A percentile compares a stretch with the other conserved stretches of the same genome.
phyloP scores from a whole-genome alignment of 1,140 invertebrate genomes.

The Oedothorax gibbosus region DNA sequence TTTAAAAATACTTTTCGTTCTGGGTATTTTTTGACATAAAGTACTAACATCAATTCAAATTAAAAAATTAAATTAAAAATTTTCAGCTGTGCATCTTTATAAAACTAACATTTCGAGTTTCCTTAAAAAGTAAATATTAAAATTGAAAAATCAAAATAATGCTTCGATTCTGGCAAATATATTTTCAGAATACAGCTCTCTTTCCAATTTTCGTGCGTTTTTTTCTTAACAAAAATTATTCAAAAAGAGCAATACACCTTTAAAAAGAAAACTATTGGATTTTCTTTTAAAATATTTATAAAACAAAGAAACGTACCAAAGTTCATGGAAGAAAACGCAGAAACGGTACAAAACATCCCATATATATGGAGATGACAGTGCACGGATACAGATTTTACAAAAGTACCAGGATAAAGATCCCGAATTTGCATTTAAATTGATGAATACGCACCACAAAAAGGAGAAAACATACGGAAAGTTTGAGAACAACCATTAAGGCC shows the following conservation, averaged over 20 bases:
- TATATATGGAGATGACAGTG: conserved; percentile 45
- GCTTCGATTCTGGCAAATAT: no score
- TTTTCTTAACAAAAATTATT: conserved; percentile 19
- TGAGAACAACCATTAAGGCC: background rate
- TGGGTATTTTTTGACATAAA: no score
- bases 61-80: no score
- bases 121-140: no score
- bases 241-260: background rate
- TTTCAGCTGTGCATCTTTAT: no score
- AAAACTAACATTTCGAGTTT: no score
- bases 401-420: background rate
- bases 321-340: background rate
- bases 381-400: background rate
- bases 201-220: background rate
- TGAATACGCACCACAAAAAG: background rate
- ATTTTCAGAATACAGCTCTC: background rate
- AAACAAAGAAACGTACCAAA: background rate
- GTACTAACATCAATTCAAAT: no score
- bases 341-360: conserved; percentile 33
- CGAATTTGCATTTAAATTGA: conserved; percentile 50
- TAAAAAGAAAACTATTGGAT: background rate
- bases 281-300: background rate
- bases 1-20: no score
- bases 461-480: conserved; percentile 1
- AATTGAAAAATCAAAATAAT: no score